Base-by-base conservation (phyloP, 1,140 invertebrate genomes). In the Drosophila novamexicana region DNA sequence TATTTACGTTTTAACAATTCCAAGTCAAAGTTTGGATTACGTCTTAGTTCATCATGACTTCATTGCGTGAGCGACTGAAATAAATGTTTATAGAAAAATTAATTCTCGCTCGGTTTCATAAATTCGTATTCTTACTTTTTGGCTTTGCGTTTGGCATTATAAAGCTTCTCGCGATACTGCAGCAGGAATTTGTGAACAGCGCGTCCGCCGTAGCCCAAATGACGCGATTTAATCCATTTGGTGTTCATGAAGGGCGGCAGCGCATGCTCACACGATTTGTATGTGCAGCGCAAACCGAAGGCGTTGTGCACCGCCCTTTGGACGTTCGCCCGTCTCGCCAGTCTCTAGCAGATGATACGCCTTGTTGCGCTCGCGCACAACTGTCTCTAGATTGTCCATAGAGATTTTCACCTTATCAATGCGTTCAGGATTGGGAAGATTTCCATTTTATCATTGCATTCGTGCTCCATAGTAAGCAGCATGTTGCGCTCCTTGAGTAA, bases 401-500 rank as follows among this genome's bases (percentile, higher is more conserved):
- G 98, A 99, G 75, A 97, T 96, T 93, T 98, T 95, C 1, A 92
- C 97, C 94, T 99, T 99, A 91, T 99, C 98, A 52, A 99, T 94
- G 90, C 99, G 94, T 93, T 99, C 98, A 32, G 98, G 98, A 94
- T 96, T 99, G 9, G 98, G 97, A 93, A 97, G n/a, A 96, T 73
- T 92, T 95, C 93, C 40, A 92, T 93, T 84, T 95, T 93, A 68
- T 94, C 91, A 54, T 96, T 96, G 86, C 95, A 96, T 88, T 96
- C 96, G 67, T 97, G 94, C 93, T 99, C 96, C 98, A 99, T 99
- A 14, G 99, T 99, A 52, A 98, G 92, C 6, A 99, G 93, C 98
- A 99, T 99, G 92, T 99, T 99, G 64, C 95, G 93, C 93, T 99
- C 99, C 93, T 99, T 99, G 22, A 99, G 93, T 61, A 99, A 93